These are phyloP conservation scores for Tenrec ecaudatus DNA, from an alignment of 2,113 vertebrate species.

Conservation along the genomic window DNA sequence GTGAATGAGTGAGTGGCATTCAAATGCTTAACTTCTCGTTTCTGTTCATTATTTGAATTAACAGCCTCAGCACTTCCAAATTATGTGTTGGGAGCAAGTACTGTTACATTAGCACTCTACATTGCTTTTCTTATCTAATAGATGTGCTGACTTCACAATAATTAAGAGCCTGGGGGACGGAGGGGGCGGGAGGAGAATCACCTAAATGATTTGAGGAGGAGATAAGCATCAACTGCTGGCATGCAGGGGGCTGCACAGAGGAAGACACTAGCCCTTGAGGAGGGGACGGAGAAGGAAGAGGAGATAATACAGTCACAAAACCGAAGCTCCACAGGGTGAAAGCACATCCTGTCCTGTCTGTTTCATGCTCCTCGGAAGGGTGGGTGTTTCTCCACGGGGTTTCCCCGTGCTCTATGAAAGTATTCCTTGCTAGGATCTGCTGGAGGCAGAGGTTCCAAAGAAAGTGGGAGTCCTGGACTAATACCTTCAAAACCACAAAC, in stretches of 20 bases:
- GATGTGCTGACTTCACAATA: not conserved
- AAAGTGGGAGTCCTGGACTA: not conserved
- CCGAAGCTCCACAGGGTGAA: no score
- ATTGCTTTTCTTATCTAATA: not conserved
- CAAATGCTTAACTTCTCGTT: not conserved
- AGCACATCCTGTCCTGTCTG: not conserved
- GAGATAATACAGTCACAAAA: not conserved
- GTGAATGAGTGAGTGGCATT: not conserved
- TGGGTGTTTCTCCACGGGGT: not conserved
- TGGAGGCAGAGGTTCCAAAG: not conserved
- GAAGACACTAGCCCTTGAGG: not conserved
- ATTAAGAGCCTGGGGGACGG: not conserved
- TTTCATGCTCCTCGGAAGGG: not conserved
- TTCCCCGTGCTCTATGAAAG: not conserved
- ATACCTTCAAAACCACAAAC: not conserved
- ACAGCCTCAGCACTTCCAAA: not conserved
- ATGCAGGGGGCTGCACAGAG: not conserved
- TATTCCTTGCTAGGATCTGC: conserved; percentile 2
- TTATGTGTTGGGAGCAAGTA: no score
- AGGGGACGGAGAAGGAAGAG: accelerated
- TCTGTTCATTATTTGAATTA: not conserved
- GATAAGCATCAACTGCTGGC: not conserved
- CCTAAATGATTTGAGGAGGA: not conserved
- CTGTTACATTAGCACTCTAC: not conserved
- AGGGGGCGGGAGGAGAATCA: not conserved